Evolutionary conservation across 2,113 vertebrate genomes (phyloP).

Genomic region (Notechis scutatus): DNA sequence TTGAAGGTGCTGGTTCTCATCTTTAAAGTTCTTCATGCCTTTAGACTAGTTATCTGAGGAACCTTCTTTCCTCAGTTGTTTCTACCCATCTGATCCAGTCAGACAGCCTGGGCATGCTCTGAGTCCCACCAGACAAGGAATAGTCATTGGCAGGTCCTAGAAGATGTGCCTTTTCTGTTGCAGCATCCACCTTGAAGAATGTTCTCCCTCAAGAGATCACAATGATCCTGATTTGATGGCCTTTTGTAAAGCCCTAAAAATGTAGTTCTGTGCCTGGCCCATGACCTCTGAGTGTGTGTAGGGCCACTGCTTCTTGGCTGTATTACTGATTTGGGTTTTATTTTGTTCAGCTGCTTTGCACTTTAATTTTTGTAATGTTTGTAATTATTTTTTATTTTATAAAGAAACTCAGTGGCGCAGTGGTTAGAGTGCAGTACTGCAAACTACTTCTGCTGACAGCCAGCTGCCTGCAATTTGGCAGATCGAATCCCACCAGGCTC

Average conservation of each 20-base stretch:
- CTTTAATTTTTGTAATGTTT: neutral
- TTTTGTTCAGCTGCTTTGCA: neutral
- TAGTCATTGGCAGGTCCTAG: neutral
- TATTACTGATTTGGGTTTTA: neutral
- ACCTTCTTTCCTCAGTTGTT: neutral
- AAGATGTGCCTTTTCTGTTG: neutral
- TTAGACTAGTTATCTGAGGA: neutral
- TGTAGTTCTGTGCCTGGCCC: neutral
- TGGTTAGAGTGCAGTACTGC: no score
- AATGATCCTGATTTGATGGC: neutral
- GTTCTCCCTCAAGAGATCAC: neutral
- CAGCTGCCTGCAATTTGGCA: no score
- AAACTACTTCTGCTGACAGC: no score
- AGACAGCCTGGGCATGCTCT: neutral
- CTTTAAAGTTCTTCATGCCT: neutral
- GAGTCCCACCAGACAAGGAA: neutral
- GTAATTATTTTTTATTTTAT: neutral
- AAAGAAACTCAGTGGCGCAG: no score
- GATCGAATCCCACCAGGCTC: no score
- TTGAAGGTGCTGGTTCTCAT: neutral
- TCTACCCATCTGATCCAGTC: neutral
- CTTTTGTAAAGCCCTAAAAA: neutral
- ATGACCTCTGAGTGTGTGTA: neutral
- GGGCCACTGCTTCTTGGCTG: neutral
- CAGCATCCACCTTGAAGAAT: neutral